Conservation (phyloP, 2,888 invertebrate species). For the Pandemis heparana region DNA sequence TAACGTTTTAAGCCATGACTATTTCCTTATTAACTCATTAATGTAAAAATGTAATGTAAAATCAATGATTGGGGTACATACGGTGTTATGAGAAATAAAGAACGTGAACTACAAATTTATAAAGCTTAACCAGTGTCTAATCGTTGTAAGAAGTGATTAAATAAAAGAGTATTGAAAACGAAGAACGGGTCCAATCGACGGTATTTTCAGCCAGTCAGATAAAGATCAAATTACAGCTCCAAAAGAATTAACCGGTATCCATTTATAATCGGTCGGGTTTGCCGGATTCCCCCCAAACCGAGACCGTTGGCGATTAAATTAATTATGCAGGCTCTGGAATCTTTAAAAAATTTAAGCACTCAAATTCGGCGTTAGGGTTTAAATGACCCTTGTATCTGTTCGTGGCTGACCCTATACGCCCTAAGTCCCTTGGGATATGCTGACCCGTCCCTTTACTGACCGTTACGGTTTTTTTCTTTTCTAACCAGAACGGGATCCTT, state of each 20-base stretch:
- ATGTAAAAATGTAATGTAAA: too few relatives aligned
- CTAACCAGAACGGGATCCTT: conserved; percentile 32
- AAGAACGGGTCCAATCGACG: background rate
- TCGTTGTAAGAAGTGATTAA: too few relatives aligned
- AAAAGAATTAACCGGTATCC: conserved; percentile 17
- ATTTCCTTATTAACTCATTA: too few relatives aligned
- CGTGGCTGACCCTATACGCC: conserved; percentile 1
- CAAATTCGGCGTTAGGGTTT: conserved; percentile 16
- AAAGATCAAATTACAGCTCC: conserved; percentile 5
- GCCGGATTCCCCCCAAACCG: conserved; percentile 4
- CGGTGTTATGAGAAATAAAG: too few relatives aligned
- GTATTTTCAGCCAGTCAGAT: background rate
- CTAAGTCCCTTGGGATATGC: conserved; percentile 31
- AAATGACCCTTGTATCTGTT: conserved; percentile 23
- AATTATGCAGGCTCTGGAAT: conserved; percentile 33
- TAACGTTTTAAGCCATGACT: too few relatives aligned
- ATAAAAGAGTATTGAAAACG: background rate
- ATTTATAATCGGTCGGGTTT: background rate
- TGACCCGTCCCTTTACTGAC: conserved; percentile 46
- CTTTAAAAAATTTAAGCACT: conserved; percentile 35
- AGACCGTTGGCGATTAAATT: conserved; percentile 30
- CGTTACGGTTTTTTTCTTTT: conserved; percentile 37
- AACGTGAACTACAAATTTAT: too few relatives aligned
- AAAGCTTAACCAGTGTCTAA: too few relatives aligned
- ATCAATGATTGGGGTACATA: too few relatives aligned